These are phyloP conservation scores for Plebejus anna DNA, from an alignment of 2,888 invertebrate genomes.

Conservation along the genomic window DNA sequence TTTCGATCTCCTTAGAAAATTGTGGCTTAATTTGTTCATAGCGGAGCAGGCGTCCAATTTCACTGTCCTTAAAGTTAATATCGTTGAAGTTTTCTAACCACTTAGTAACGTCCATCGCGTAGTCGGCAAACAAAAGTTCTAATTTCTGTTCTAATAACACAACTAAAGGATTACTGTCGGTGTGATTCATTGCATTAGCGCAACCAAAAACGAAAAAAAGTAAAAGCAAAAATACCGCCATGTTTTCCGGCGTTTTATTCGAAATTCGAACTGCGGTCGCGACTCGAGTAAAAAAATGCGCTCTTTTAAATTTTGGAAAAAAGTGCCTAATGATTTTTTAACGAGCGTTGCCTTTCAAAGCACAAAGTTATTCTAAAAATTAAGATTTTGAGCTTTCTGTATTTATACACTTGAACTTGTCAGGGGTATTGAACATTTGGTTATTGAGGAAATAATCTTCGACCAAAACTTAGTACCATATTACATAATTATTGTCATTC, in stretches of 20 bases:
- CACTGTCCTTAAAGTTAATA: slow-evolving; percentile 52
- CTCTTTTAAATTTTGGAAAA: slow-evolving; percentile 9
- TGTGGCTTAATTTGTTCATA: slow-evolving; percentile 59
- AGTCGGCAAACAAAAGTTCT: slow-evolving; percentile 48
- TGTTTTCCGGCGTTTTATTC: slow-evolving; percentile 37
- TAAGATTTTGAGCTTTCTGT: neutral
- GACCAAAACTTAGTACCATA: no score
- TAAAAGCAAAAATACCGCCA: slow-evolving; percentile 40
- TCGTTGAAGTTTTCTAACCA: slow-evolving; percentile 61
- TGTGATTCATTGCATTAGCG: slow-evolving; percentile 27
- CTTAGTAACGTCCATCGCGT: slow-evolving; percentile 42
- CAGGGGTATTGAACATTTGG: slow-evolving; percentile 3
- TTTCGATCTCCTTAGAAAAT: slow-evolving; percentile 36
- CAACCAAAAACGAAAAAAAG: slow-evolving; percentile 38
- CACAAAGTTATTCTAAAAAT: neutral
- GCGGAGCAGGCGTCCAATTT: slow-evolving; percentile 52
- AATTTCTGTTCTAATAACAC: slow-evolving; percentile 47
- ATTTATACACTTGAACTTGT: neutral
- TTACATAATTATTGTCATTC: no score
- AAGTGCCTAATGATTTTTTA: slow-evolving; percentile 5
- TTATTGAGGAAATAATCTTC: neutral
- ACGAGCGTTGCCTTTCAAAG: neutral
- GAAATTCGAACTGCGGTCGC: slow-evolving; percentile 35
- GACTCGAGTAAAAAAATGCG: slow-evolving; percentile 33
- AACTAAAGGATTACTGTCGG: slow-evolving; percentile 36